These are phyloP conservation scores for Cairina moschata DNA, from an alignment of 2,113 vertebrate genomes.

Conservation along the genomic window DNA sequence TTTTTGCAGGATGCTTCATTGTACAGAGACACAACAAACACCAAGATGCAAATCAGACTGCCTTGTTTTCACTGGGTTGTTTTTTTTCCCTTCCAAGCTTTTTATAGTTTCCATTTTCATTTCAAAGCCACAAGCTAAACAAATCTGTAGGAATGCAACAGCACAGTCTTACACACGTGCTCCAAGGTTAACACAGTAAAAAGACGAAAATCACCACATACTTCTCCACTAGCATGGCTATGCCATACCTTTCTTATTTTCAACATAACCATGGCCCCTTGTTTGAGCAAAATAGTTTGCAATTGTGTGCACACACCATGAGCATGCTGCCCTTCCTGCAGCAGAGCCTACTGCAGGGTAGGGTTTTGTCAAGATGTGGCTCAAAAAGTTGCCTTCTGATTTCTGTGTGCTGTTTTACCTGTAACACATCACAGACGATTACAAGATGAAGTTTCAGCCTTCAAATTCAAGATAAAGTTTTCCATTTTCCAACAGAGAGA, in stretches of 20 bases:
- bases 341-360: not conserved
- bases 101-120: not conserved
- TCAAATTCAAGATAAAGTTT: not conserved
- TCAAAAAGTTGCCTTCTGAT: not conserved
- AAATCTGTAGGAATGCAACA: not conserved
- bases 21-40: accelerated
- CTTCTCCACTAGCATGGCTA: not conserved
- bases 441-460: not conserved
- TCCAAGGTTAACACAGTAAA: not conserved
- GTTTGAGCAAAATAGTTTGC: not conserved
- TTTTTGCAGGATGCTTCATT: not conserved
- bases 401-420: not conserved
- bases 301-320: not conserved
- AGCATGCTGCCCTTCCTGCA: not conserved
- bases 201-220: not conserved
- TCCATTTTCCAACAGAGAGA: not conserved
- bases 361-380: not conserved
- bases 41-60: accelerated
- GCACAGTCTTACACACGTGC: not conserved
- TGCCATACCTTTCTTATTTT: not conserved
- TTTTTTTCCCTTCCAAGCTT: not conserved
- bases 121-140: not conserved
- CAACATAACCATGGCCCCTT: not conserved
- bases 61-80: not conserved
- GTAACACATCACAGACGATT: not conserved